Conservation (phyloP, 2,888 invertebrate species). For the Imbricaverruca yamaguchii region DNA sequence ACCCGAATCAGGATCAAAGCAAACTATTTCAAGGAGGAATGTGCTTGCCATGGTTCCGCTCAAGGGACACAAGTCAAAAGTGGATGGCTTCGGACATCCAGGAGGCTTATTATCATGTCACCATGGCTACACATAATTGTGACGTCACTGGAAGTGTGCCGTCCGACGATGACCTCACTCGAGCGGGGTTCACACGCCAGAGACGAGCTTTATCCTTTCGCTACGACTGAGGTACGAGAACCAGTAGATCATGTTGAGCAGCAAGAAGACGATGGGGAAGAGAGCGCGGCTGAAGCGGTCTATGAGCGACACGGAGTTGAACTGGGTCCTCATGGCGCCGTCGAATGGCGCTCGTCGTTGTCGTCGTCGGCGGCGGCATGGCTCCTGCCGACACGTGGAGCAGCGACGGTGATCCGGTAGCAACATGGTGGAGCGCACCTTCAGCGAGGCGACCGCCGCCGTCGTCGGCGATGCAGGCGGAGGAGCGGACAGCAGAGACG, state of each 20-base stretch:
- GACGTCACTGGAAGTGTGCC: too few relatives aligned
- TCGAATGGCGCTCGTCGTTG: neutral
- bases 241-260: constrained; percentile 34
- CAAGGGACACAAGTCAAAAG: too few relatives aligned
- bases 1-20: too few relatives aligned
- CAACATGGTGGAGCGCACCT: neutral
- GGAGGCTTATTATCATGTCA: too few relatives aligned
- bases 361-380: neutral
- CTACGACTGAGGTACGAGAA: constrained; percentile 30
- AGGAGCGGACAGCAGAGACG: neutral
- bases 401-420: neutral
- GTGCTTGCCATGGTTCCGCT: too few relatives aligned
- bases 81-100: too few relatives aligned
- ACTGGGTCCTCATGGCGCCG: constrained; percentile 7
- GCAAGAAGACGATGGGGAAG: constrained; percentile 28
- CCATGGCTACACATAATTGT: too few relatives aligned
- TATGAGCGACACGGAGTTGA: constrained; percentile 33
- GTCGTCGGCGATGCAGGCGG: neutral
- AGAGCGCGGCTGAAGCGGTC: constrained; percentile 25
- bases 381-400: neutral
- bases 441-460: neutral
- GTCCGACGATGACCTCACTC: too few relatives aligned
- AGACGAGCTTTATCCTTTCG: neutral
- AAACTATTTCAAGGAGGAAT: too few relatives aligned
- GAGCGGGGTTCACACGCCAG: neutral